Conservation (phyloP, 2,797 vertebrate genomes). For the Lepidocolaptes lacrymiger region DNA sequence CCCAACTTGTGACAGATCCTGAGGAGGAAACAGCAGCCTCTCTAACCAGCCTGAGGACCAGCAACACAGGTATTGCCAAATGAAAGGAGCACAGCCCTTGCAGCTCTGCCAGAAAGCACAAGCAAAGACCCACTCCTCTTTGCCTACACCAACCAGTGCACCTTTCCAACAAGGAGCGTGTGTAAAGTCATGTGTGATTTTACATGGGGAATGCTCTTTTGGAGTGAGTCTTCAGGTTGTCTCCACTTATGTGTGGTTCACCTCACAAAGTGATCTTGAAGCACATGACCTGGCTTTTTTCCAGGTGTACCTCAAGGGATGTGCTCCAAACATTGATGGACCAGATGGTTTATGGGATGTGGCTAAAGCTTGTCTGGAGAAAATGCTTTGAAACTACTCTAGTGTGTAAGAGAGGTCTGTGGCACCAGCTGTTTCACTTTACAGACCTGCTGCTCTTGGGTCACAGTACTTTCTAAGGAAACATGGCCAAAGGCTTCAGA, state of each 20-base stretch:
- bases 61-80: not conserved
- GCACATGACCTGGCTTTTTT: not conserved
- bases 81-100: not conserved
- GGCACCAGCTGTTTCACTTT: not conserved
- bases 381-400: not conserved
- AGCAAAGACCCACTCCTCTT: fast-evolving
- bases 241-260: not conserved
- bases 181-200: not conserved
- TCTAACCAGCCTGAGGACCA: not conserved
- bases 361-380: not conserved
- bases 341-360: not conserved
- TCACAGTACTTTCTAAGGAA: not conserved
- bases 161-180: not conserved
- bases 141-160: not conserved
- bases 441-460: not conserved
- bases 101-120: not conserved
- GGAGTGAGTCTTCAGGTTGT: not conserved
- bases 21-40: not conserved
- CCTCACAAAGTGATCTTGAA: not conserved
- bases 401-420: not conserved
- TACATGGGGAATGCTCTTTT: not conserved
- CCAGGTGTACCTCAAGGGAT: not conserved
- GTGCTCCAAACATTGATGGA: not conserved
- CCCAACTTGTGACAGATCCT: not conserved
- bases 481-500: not conserved